Conservation (phyloP, 1,140 invertebrate species). For the Diorhabda sublineata region DNA sequence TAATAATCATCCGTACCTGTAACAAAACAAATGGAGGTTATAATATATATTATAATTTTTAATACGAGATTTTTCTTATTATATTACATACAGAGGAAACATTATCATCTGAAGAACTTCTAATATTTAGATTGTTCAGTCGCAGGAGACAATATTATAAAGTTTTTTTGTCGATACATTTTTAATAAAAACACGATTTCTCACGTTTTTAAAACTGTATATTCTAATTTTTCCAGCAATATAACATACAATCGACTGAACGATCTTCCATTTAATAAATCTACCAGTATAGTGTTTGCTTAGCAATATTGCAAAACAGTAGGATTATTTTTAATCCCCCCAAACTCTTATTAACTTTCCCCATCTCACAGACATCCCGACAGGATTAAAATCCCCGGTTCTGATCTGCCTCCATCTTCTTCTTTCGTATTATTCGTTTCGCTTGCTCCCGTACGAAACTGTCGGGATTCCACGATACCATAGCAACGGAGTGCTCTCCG, state of each 20-base stretch:
- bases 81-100: no score
- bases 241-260: neutral
- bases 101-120: no score
- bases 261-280: constrained; percentile 21
- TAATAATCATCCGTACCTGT: no score
- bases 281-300: constrained; percentile 26
- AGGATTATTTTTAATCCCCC: constrained; percentile 49
- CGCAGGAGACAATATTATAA: no score
- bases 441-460: constrained; percentile 35
- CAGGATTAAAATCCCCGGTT: constrained; percentile 48
- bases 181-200: neutral
- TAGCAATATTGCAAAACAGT: constrained; percentile 48
- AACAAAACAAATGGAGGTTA: no score
- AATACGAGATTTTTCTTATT: no score
- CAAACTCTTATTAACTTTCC: constrained; percentile 49
- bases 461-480: constrained; percentile 47
- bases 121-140: no score
- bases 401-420: constrained; percentile 17
- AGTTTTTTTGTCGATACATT: no score
- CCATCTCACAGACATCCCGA: constrained; percentile 39
- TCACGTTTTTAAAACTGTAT: neutral
- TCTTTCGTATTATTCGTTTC: neutral
- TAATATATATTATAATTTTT: no score
- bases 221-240: constrained; percentile 1
- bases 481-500: constrained; percentile 46